These are phyloP conservation scores for Apistogramma diplotaenia DNA, from an alignment of 2,113 vertebrate genomes.

Conservation along the genomic window DNA sequence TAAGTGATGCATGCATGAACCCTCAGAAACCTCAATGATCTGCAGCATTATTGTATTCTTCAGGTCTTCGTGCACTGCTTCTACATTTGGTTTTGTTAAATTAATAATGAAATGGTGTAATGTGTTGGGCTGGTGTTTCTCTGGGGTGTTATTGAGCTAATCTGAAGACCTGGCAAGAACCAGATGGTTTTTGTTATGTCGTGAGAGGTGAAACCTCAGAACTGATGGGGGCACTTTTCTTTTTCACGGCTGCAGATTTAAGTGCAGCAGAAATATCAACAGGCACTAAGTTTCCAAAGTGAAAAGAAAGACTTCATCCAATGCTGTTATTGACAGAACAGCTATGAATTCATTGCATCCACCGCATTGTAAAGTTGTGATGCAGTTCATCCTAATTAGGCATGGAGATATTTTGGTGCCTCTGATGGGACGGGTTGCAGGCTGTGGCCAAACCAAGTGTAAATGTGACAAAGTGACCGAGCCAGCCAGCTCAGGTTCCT, in stretches of 20 bases:
- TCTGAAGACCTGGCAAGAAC: no score
- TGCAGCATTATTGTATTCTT: no score
- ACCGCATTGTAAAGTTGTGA: not conserved
- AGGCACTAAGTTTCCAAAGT: not conserved
- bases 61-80: no score
- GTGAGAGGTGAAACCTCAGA: no score
- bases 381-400: not conserved
- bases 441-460: not conserved
- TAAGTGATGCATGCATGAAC: rapidly evolving
- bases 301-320: not conserved
- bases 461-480: not conserved
- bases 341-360: rapidly evolving
- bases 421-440: not conserved
- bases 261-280: not conserved
- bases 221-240: no score
- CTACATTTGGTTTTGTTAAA: no score
- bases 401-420: not conserved
- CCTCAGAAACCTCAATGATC: no score
- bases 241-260: not conserved
- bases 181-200: no score
- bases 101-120: no score
- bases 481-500: not conserved
- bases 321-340: not conserved
- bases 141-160: no score
- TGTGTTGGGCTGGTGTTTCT: no score